Base-by-base conservation (phyloP, 2,113 vertebrate genomes). In the Abramis brama region DNA sequence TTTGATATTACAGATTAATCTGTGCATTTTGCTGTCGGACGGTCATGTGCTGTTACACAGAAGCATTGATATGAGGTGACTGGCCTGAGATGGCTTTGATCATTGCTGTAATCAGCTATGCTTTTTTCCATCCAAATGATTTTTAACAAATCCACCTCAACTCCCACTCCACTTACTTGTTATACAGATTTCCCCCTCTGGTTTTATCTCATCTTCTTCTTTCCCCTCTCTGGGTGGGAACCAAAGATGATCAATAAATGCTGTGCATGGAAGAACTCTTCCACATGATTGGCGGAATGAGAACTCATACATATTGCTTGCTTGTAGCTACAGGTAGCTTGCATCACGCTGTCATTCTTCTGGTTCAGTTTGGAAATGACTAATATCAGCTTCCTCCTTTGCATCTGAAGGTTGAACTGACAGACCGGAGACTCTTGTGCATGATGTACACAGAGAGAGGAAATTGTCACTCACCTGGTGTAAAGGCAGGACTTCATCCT, bases 31-130 rank as follows among this genome's bases (percentile, higher is more conserved):
- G 6, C 55, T 23, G 55, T 66, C 55, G 8, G 75, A 21, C 17
- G 6, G 45, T 50, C 43, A 30, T 47, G 68, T 83, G 33, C 7
- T 12, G 45, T 9, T 83, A 75, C 52, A 39, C 30, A 83, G 50
- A 39, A 71, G 36, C 23, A 60, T 52, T 50, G 75, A 87, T 84
- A 36, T 57, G 39, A 84, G 70, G 64, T 17, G 74, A 66, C 77
- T 84, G 86, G 9, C 43, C 45, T 52, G 83, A 68, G 83, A 76
- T 36, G 66, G 45, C 78, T 85, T 75, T 87, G 76, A 85, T 85
- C 86, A 66, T 70, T 47, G 83, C 27, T 25, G 6, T 68, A 47
- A 87, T 81, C 36, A n/a, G 66, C 50, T 52, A 25, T 52, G 52
- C 21, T 43, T 73, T 66, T 71, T 30, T 59, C 23, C 25, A 6